Evolutionary conservation across 2,113 vertebrate species (phyloP).

Genomic region (Ailuropoda melanoleuca): DNA sequence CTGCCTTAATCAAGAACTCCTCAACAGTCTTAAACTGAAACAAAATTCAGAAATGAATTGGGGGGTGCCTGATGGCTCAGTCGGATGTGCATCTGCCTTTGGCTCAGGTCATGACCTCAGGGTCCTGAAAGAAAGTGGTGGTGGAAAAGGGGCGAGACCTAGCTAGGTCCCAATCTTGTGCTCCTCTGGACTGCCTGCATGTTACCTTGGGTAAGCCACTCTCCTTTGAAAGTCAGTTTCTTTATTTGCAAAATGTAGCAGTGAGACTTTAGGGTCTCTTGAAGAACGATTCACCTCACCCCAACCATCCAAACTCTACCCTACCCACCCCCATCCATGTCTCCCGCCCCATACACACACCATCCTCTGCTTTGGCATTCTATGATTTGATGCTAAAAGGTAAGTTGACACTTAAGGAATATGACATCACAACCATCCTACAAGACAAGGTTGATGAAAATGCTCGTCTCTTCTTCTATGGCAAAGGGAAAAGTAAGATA

Average conservation of each 20-base stretch:
- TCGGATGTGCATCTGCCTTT: not conserved
- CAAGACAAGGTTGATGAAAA: not conserved
- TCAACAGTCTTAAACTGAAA: not conserved
- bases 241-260: not conserved
- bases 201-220: not conserved
- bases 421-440: too few relatives aligned
- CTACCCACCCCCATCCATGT: not conserved
- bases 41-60: not conserved
- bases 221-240: not conserved
- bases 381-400: not conserved
- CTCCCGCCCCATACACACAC: rapidly evolving
- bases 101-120: not conserved
- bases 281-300: not conserved
- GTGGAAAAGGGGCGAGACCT: not conserved
- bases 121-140: not conserved
- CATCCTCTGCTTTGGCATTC: not conserved
- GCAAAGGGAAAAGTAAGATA: not conserved
- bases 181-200: not conserved
- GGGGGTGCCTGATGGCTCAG: not conserved
- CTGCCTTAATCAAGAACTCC: not conserved
- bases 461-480: not conserved
- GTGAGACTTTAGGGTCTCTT: not conserved
- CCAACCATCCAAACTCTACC: not conserved
- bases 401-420: not conserved
- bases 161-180: not conserved